Evolutionary conservation across 2,113 vertebrate species (phyloP).

Genomic region (Gopherus flavomarginatus): DNA sequence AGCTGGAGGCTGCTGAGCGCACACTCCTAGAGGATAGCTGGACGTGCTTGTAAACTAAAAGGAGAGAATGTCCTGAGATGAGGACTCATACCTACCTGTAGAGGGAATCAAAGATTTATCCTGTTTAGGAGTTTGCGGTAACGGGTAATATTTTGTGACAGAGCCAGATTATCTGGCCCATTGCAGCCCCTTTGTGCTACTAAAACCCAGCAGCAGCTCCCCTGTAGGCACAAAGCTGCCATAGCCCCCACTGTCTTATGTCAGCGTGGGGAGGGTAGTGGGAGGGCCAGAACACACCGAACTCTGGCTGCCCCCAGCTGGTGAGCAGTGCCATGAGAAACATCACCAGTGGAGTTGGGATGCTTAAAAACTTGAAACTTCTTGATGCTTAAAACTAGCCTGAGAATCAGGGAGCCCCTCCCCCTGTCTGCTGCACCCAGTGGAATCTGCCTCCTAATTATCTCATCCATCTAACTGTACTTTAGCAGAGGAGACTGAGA

Average conservation of each 20-base stretch:
- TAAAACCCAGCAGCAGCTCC: not conserved
- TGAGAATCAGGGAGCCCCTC: not conserved
- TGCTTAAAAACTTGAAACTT: not conserved
- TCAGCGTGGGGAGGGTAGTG: not conserved
- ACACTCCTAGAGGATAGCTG: no score
- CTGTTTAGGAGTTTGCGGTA: not conserved
- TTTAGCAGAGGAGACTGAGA: not conserved
- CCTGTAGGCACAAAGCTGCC: not conserved
- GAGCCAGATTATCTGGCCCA: no score
- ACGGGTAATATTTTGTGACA: not conserved
- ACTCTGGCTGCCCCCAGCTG: not conserved
- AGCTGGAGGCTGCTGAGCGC: no score
- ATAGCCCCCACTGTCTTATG: not conserved
- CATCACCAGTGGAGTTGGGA: not conserved
- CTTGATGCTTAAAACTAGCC: not conserved
- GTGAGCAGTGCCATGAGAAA: not conserved
- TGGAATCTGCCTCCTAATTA: not conserved
- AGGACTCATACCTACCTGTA: not conserved
- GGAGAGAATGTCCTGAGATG: not conserved
- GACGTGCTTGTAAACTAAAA: not conserved
- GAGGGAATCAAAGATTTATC: not conserved
- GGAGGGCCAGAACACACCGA: not conserved
- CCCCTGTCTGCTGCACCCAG: not conserved
- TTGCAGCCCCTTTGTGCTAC: not conserved
- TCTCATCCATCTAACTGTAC: not conserved